Percentiles rank a stretch among this genome's conserved stretches.
Evolutionary conservation across 2,797 vertebrate genomes (phyloP).

Genomic region (Masticophis lateralis): DNA sequence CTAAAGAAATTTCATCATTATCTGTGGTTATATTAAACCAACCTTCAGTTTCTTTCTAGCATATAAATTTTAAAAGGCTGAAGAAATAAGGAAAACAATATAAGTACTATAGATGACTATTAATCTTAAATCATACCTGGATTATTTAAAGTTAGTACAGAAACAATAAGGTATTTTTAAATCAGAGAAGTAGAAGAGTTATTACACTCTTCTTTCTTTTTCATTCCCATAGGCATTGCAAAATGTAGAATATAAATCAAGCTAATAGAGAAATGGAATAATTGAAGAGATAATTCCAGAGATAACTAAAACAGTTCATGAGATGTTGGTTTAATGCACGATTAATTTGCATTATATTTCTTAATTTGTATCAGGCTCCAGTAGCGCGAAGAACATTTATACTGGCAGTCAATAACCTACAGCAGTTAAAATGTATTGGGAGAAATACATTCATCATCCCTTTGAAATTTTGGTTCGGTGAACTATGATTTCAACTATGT

Average conservation of each 20-base stretch:
- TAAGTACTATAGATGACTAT: neutral
- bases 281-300: conserved; percentile 23
- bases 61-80: neutral
- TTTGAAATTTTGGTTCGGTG: neutral
- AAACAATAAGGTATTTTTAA: conserved; percentile 17
- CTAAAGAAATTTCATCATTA: neutral
- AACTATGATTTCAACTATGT: neutral
- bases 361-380: conserved; percentile 17
- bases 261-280: conserved; percentile 7
- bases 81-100: neutral
- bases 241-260: conserved; percentile 30
- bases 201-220: neutral
- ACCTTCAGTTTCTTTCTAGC: neutral
- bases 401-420: neutral
- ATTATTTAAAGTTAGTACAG: conserved; percentile 14
- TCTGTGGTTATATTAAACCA: neutral
- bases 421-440: neutral
- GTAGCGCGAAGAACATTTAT: neutral
- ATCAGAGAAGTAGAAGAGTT: neutral
- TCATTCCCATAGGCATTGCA: conserved; percentile 11
- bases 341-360: conserved; percentile 18
- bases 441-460: neutral
- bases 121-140: conserved; percentile 6
- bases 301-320: conserved; percentile 37
- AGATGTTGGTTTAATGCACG: conserved; percentile 32